phyloP scores from a whole-genome alignment of 1,140 invertebrate genomes.

The Pogonus chalceus region DNA sequence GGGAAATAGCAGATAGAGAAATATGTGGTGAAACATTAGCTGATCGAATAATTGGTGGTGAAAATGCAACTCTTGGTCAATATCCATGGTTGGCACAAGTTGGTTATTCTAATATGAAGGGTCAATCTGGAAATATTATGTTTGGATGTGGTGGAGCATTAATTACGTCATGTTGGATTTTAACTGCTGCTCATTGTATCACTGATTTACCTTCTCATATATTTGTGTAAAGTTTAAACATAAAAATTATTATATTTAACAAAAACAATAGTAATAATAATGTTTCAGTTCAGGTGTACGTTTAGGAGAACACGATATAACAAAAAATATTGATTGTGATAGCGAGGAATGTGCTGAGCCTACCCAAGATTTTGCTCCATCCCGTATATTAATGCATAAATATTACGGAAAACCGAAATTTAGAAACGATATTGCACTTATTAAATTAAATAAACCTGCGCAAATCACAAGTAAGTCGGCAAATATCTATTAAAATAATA shows the following conservation, averaged over 20 bases:
- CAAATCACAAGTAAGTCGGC: slow-evolving; percentile 38
- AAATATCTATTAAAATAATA: slow-evolving; percentile 12
- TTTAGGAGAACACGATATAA: slow-evolving; percentile 47
- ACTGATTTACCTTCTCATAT: slow-evolving; percentile 39
- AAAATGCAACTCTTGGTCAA: slow-evolving; percentile 45
- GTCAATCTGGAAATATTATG: background rate
- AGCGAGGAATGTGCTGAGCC: slow-evolving; percentile 42
- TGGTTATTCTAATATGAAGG: slow-evolving; percentile 38
- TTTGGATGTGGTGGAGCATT: slow-evolving; percentile 54
- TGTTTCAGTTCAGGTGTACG: slow-evolving; percentile 40
- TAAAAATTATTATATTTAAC: too few relatives aligned
- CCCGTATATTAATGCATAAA: slow-evolving; percentile 39
- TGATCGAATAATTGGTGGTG: slow-evolving; percentile 53
- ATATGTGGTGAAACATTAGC: slow-evolving; percentile 43
- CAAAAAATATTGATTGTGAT: slow-evolving; percentile 45
- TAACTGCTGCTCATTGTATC: slow-evolving; percentile 61
- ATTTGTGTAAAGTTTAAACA: slow-evolving; percentile 18
- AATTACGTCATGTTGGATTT: slow-evolving; percentile 46
- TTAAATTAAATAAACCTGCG: slow-evolving; percentile 41
- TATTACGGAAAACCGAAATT: slow-evolving; percentile 46
- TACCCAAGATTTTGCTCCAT: slow-evolving; percentile 42
- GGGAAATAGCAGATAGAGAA: slow-evolving; percentile 15
- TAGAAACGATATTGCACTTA: slow-evolving; percentile 56
- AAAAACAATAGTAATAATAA: background rate
- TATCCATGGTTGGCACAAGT: slow-evolving; percentile 60